Conservation (phyloP, 2,113 vertebrate genomes). For the Eidolon helvum region DNA sequence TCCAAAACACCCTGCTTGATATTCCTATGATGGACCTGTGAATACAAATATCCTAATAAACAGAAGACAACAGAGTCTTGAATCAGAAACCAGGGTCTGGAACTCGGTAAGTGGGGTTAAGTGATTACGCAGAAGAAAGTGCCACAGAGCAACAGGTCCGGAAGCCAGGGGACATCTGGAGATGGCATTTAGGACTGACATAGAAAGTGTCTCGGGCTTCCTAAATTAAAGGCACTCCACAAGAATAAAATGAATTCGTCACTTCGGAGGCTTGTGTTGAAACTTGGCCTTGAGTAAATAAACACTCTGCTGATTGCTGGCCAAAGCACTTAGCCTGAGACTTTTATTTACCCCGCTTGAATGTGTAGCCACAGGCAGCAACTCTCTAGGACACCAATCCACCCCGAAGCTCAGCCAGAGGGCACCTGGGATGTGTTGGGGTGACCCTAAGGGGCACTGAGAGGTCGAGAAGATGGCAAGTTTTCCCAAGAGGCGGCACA, state of each 20-base stretch:
- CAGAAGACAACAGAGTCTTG: background rate
- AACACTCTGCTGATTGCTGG: background rate
- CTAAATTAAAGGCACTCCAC: background rate
- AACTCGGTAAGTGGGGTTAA: background rate
- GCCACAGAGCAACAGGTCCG: background rate
- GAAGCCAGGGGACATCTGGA: background rate
- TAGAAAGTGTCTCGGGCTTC: background rate
- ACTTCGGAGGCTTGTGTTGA: background rate
- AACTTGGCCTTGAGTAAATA: background rate
- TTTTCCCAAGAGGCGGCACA: background rate
- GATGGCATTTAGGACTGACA: background rate
- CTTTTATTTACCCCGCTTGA: background rate
- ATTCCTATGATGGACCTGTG: background rate
- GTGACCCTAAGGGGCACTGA: background rate
- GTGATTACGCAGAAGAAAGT: background rate
- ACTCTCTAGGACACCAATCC: background rate
- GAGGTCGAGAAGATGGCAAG: background rate
- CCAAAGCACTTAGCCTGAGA: background rate
- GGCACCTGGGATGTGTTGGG: background rate
- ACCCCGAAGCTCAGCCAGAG: background rate
- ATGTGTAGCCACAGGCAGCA: background rate
- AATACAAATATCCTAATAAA: background rate
- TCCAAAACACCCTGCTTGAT: background rate
- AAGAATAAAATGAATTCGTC: background rate
- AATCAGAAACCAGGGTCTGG: background rate